Percentiles rank a stretch among this genome's conserved stretches.
Evolutionary conservation across 2,113 vertebrate genomes (phyloP).

Genomic region (Cyprinodon variegatus): DNA sequence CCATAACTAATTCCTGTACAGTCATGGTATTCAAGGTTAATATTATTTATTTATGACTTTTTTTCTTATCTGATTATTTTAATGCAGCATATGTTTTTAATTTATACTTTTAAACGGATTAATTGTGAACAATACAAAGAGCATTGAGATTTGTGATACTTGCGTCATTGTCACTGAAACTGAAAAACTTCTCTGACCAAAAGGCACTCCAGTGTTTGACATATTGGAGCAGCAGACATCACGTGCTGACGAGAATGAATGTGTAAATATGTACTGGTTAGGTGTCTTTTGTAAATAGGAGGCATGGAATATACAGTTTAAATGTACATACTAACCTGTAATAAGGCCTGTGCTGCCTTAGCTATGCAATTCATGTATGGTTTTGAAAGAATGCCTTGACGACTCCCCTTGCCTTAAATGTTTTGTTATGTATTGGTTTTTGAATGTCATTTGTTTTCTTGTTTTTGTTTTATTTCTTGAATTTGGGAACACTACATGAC

Average conservation of each 20-base stretch:
- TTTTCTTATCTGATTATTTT: conserved; percentile 40
- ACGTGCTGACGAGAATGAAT: conserved; percentile 55
- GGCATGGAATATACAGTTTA: conserved; percentile 52
- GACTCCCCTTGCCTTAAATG: conserved; percentile 80
- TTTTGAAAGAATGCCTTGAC: conserved; percentile 79
- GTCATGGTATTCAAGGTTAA: conserved; percentile 4
- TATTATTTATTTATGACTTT: conserved; percentile 38
- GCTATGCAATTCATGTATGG: conserved; percentile 80
- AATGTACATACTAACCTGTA: conserved; percentile 69
- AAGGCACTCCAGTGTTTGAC: conserved; percentile 47
- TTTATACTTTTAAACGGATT: conserved; percentile 37
- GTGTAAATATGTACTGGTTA: conserved; percentile 67
- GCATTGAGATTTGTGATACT: conserved; percentile 37
- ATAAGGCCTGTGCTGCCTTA: conserved; percentile 73
- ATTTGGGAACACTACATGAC: conserved; percentile 46
- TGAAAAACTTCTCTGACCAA: conserved; percentile 51
- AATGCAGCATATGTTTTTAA: conserved; percentile 47
- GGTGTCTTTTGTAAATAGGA: conserved; percentile 63
- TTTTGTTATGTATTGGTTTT: conserved; percentile 53
- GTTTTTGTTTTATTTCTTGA: conserved; percentile 32
- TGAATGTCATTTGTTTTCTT: conserved; percentile 45
- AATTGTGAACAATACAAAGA: conserved; percentile 24
- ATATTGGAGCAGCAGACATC: conserved; percentile 32
- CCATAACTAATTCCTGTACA: conserved; percentile 44
- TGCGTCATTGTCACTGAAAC: conserved; percentile 69